These are phyloP conservation scores for Tetramorium alpestre DNA, from an alignment of 1,140 invertebrate genomes.

Conservation along the genomic window DNA sequence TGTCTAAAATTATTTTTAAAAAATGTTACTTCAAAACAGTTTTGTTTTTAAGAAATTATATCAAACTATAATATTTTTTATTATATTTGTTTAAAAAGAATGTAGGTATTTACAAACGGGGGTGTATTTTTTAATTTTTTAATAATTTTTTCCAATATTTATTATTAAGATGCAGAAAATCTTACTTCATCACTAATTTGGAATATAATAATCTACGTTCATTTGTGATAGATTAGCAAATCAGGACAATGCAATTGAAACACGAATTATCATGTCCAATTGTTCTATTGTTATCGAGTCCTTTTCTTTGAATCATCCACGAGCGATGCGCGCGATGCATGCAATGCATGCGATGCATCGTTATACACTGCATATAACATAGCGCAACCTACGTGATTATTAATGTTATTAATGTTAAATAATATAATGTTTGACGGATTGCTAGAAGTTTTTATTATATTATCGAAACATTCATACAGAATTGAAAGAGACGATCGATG, in stretches of 20 bases:
- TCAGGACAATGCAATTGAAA: conserved; percentile 10
- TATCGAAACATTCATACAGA: not conserved
- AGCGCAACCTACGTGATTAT: not conserved
- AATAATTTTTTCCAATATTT: not conserved
- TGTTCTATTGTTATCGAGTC: not conserved
- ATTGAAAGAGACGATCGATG: not conserved
- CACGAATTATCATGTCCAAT: not conserved
- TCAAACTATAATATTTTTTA: not conserved
- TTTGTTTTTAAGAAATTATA: not conserved
- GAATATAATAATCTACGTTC: not conserved
- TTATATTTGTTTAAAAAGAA: not conserved
- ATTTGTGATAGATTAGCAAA: not conserved
- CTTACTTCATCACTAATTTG: not conserved
- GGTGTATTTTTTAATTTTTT: not conserved
- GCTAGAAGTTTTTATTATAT: not conserved
- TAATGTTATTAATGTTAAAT: not conserved
- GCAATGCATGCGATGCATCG: not conserved
- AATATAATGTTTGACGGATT: not conserved
- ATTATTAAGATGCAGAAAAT: not conserved
- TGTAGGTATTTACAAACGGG: not conserved
- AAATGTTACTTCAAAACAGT: not conserved
- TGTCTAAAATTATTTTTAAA: not conserved
- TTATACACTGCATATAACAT: not conserved
- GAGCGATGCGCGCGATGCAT: not conserved
- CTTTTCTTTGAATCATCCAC: not conserved